A percentile compares a stretch with the other conserved stretches of the same genome.
These are phyloP conservation scores for Hiodon tergisus DNA, from an alignment of 2,113 vertebrate genomes.

Conservation along the genomic window DNA sequence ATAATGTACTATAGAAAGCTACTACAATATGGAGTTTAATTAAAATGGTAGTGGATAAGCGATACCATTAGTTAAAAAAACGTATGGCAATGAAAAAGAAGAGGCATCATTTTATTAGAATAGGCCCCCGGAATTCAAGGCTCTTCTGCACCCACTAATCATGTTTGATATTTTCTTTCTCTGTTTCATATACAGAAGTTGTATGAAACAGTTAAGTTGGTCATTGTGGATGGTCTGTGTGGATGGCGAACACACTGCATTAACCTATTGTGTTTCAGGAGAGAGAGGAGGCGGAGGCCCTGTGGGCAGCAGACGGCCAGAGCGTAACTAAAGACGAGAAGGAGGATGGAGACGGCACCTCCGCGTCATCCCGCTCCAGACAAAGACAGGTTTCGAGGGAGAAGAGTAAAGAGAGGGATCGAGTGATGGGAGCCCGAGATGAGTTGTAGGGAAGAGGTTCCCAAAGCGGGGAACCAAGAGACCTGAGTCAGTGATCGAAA, in stretches of 20 bases:
- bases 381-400: conserved; percentile 52
- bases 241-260: neutral
- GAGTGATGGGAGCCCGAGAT: conserved; percentile 51
- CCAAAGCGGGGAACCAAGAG: conserved; percentile 10
- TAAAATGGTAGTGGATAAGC: too few species aligned
- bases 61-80: too few species aligned
- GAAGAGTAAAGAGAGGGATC: conserved; percentile 46
- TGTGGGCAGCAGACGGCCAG: conserved; percentile 55
- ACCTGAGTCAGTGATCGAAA: neutral
- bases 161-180: too few species aligned
- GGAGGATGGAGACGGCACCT: conserved; percentile 28
- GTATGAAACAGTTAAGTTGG: neutral
- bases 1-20: too few species aligned
- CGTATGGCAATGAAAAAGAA: too few species aligned
- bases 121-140: too few species aligned
- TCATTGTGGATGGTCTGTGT: too few species aligned
- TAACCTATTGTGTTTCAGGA: conserved; percentile 45
- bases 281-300: conserved; percentile 61
- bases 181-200: neutral
- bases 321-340: conserved; percentile 43
- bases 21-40: too few species aligned
- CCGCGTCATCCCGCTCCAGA: conserved; percentile 40
- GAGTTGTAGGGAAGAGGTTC: conserved; percentile 51
- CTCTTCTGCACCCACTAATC: too few species aligned
- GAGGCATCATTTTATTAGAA: too few species aligned